A percentile compares a stretch with the other conserved stretches of the same genome.
Conservation (phyloP, 2,113 vertebrate genomes). For the Pluvianellus socialis region DNA sequence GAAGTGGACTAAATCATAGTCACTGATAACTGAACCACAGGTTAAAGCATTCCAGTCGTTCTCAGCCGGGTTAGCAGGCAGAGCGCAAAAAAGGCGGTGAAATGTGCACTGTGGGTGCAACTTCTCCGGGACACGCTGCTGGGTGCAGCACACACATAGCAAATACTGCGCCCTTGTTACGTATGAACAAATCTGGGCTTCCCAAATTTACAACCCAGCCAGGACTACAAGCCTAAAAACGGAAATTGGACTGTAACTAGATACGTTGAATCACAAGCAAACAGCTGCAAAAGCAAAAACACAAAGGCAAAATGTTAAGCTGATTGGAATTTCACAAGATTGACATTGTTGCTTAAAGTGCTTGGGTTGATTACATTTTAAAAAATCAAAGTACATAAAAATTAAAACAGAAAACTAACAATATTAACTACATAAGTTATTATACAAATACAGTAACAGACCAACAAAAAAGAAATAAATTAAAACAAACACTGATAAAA, state of each 20-base stretch:
- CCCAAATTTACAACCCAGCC: background rate
- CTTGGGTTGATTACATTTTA: conserved; percentile 52
- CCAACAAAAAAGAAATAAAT: conserved; percentile 65
- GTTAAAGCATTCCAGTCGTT: background rate
- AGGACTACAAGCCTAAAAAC: background rate
- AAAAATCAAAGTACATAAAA: conserved; percentile 36
- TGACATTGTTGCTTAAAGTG: conserved; percentile 74
- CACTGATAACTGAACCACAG: background rate
- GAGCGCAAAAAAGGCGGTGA: background rate
- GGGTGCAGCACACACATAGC: background rate
- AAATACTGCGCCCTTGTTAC: background rate
- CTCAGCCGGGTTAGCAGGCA: background rate
- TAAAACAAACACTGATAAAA: conserved; percentile 60
- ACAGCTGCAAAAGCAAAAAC: background rate
- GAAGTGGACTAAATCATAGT: background rate
- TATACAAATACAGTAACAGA: conserved; percentile 53
- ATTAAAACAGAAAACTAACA: conserved; percentile 52
- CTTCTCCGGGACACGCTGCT: accelerated
- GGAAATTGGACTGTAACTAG: background rate
- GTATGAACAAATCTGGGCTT: background rate
- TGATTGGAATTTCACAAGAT: conserved; percentile 62
- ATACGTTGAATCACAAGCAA: background rate
- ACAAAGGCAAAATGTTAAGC: conserved; percentile 48
- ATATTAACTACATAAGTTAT: conserved; percentile 37
- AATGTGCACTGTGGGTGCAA: background rate